Conservation (phyloP, 2,888 invertebrate genomes). For the Aradus depressus region DNA sequence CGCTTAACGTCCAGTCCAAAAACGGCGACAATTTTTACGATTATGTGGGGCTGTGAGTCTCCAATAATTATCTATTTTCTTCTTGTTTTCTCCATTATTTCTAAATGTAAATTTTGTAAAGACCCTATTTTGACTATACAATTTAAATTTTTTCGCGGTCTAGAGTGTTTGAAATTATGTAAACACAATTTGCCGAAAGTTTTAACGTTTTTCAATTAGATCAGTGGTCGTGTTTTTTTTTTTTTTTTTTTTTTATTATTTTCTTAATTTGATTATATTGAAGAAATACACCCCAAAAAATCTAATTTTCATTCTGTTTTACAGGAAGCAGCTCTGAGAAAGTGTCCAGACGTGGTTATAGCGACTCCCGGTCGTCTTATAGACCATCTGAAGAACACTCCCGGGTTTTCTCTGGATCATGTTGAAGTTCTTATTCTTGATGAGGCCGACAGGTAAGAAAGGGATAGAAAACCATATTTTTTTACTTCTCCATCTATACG, state of each 20-base stretch:
- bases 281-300: constrained; percentile 26
- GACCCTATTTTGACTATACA: too few relatives aligned
- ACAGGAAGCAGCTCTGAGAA: constrained; percentile 67
- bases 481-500: too few relatives aligned
- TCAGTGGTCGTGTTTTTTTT: not conserved
- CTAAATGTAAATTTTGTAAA: too few relatives aligned
- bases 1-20: too few relatives aligned
- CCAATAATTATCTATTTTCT: too few relatives aligned
- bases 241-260: not conserved
- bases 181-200: not conserved
- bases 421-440: constrained; percentile 73
- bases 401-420: constrained; percentile 75
- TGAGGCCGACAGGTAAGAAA: constrained; percentile 52
- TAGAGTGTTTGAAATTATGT: too few relatives aligned
- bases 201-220: too few relatives aligned
- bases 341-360: constrained; percentile 91
- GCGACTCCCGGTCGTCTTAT: constrained; percentile 97
- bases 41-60: too few relatives aligned
- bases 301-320: constrained; percentile 16
- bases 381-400: constrained; percentile 92
- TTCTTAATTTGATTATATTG: not conserved
- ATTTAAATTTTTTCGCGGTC: too few relatives aligned
- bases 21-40: too few relatives aligned
- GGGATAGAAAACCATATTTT: too few relatives aligned
- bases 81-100: too few relatives aligned